Base-by-base conservation (phyloP, 2,113 vertebrate genomes). In the Macquaria australasica region DNA sequence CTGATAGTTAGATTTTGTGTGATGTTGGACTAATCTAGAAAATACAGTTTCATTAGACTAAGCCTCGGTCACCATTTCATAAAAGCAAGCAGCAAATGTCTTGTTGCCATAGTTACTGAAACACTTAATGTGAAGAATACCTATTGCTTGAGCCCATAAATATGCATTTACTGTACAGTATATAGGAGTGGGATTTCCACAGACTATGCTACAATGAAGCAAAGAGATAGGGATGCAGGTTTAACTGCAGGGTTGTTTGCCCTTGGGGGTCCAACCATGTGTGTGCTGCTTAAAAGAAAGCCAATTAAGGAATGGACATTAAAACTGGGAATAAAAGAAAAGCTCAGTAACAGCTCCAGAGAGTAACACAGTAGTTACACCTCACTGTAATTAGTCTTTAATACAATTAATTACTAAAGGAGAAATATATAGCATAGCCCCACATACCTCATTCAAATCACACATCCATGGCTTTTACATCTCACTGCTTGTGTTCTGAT, bases 81-180 rank as follows among this genome's bases (percentile, higher is more conserved):
- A 41, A 82, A 78, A 62, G 58, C 74, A 73, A 71, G 71, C 73
- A 71, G 64, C 56, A 74, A 84, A 85, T 74, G 51, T 73, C 78
- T 77, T 78, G 88, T 93, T 94, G 73, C 88, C 79, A 91, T 91
- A 79, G 92, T 78, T 83, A 93, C 90, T 59, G 63, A 76, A 77
- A 77, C 28, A 78, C n/a, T 43, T 64, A 85, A 74, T 56, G 62
- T 68, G 73, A 87, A 80, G 55, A 79, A 56, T 6, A n/a, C 34
- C 50, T 51, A 59, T 78, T 70, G 64, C 84, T 74, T 8, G 14
- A 64, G 51, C 6, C 72, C 70, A 82, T 87, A 83, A 66, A 89
- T 89, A 73, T 88, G 75, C 73, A 85, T 88, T 86, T 79, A 69
- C 39, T 76, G 45, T 70, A 80, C 62, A 76, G 20, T n/a, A 20